Evolutionary conservation across 2,113 vertebrate genomes (phyloP).

Genomic region (Pogonocichla stellata): DNA sequence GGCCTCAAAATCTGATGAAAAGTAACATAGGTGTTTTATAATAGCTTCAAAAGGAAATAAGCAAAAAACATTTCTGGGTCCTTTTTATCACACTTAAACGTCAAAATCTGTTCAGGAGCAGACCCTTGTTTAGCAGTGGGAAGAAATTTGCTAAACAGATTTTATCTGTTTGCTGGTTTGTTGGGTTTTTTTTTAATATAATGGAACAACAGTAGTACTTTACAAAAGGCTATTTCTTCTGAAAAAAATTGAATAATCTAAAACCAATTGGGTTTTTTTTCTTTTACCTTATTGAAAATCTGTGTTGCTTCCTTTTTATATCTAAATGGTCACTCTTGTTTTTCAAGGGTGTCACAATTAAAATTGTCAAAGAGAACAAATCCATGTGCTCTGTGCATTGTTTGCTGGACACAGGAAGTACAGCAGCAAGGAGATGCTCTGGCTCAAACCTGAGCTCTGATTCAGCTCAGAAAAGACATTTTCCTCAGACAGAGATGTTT

Average conservation of each 20-base stretch:
- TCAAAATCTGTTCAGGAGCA: neutral
- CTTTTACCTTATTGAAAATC: neutral
- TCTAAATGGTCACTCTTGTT: neutral
- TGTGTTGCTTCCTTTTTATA: neutral
- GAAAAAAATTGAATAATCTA: neutral
- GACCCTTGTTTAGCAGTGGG: neutral
- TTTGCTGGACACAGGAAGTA: neutral
- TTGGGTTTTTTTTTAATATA: neutral
- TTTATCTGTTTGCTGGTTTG: neutral
- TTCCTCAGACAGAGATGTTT: neutral
- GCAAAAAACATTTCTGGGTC: neutral
- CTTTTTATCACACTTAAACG: neutral
- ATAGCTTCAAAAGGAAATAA: neutral
- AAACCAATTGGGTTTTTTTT: neutral
- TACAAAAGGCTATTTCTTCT: neutral
- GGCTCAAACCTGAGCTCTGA: neutral
- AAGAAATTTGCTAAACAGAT: neutral
- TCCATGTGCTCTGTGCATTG: rapidly evolving
- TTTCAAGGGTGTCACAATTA: neutral
- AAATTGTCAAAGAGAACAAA: neutral
- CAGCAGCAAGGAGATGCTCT: neutral
- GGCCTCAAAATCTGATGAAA: constrained; percentile 21
- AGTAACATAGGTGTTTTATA: constrained; percentile 5
- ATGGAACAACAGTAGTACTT: neutral
- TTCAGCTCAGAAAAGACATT: neutral